phyloP scores from a whole-genome alignment of 2,888 invertebrate species.

The Drosophila silvestris region DNA sequence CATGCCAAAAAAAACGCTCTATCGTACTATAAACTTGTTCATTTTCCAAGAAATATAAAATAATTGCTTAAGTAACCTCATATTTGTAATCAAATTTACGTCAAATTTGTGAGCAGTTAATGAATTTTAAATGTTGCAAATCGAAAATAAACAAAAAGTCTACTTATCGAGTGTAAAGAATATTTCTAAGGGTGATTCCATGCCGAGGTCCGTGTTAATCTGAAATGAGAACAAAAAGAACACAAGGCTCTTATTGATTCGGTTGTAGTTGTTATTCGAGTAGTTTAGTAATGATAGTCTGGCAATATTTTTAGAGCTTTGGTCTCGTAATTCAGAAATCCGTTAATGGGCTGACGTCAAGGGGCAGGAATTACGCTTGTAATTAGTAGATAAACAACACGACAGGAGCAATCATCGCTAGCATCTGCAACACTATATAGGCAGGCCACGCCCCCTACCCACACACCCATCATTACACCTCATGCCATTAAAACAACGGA shows the following conservation, averaged over 20 bases:
- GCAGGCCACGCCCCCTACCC: not conserved
- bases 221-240: not conserved
- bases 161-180: not conserved
- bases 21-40: accelerated
- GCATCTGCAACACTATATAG: not conserved
- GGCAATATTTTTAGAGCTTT: slow-evolving; percentile 23
- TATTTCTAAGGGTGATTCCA: not conserved
- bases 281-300: not conserved
- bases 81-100: not conserved
- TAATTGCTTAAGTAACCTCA: not conserved
- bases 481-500: slow-evolving; percentile 52
- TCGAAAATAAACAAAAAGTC: no score
- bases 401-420: slow-evolving; percentile 42
- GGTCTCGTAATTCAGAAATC: slow-evolving; percentile 32
- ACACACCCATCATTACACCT: not conserved
- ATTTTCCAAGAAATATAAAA: not conserved
- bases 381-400: slow-evolving; percentile 62
- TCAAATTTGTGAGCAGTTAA: not conserved
- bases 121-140: not conserved
- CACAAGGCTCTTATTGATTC: not conserved
- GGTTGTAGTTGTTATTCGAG: not conserved
- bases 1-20: not conserved
- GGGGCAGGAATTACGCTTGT: slow-evolving; percentile 67
- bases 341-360: slow-evolving; percentile 67
- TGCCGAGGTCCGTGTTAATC: not conserved